A percentile compares a stretch with the other conserved stretches of the same genome.
Evolutionary conservation across 2,888 invertebrate genomes (phyloP).

Genomic region (Drosophila anomelani): DNA sequence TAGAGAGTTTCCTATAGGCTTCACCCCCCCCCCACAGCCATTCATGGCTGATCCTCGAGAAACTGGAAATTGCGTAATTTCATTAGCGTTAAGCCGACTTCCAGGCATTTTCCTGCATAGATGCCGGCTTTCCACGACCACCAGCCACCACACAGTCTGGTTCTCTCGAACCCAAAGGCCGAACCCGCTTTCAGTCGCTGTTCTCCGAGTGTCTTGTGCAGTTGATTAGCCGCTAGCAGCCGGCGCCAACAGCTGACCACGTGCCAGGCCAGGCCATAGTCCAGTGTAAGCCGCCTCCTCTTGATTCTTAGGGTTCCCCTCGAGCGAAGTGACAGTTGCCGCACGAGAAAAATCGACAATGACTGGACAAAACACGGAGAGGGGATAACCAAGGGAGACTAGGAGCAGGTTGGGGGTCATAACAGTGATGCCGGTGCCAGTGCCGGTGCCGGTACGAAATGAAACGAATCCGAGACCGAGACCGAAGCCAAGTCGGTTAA

Average conservation of each 20-base stretch:
- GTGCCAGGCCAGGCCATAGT: constrained; percentile 5
- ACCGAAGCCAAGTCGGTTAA: constrained; percentile 32
- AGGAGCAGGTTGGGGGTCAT: constrained; percentile 18
- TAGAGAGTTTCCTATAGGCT: too few relatives aligned
- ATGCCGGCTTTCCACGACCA: constrained; percentile 18
- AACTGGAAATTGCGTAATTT: constrained; percentile 80
- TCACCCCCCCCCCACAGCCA: too few relatives aligned
- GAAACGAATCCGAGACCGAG: constrained; percentile 1
- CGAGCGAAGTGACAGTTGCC: neutral
- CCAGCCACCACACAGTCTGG: neutral
- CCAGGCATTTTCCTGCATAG: constrained; percentile 11
- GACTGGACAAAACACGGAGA: constrained; percentile 46
- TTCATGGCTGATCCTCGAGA: constrained; percentile 4
- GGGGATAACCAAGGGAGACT: too few relatives aligned
- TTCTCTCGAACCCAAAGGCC: neutral
- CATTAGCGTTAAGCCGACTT: constrained; percentile 55
- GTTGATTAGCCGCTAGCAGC: constrained; percentile 20
- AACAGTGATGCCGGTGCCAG: constrained; percentile 22
- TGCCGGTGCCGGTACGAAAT: constrained; percentile 55
- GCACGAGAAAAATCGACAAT: constrained; percentile 56
- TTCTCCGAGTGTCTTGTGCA: constrained; percentile 56
- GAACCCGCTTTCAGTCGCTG: constrained; percentile 36
- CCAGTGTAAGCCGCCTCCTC: constrained; percentile 6
- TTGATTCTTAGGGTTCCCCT: neutral
- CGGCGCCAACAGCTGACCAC: constrained; percentile 40